Conservation (phyloP, 2,113 vertebrate genomes). For the Dendropsophus ebraccatus region DNA sequence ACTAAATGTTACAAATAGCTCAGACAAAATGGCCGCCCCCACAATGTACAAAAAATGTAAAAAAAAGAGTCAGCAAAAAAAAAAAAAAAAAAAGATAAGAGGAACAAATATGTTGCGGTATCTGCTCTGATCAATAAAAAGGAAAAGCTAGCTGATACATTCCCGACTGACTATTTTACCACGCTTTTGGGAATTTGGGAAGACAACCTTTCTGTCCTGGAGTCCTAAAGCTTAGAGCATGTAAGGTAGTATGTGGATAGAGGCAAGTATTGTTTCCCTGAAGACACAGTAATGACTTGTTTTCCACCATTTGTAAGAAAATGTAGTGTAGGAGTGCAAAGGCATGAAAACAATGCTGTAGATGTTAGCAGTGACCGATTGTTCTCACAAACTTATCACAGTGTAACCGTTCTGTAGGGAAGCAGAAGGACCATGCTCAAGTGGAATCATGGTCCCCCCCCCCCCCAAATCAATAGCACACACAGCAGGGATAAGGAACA, state of each 20-base stretch:
- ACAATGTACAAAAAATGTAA: no score
- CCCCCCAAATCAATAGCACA: no score
- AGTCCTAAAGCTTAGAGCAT: neutral
- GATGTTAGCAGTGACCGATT: slow-evolving; percentile 9
- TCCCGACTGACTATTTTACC: no score
- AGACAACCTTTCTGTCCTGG: neutral
- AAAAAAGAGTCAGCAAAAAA: no score
- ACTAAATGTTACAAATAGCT: no score
- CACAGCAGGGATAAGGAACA: no score
- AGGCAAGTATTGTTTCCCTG: neutral
- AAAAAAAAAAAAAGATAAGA: no score
- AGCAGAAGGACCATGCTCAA: neutral
- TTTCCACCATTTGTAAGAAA: slow-evolving; percentile 37
- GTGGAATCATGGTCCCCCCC: no score
- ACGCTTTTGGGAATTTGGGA: neutral
- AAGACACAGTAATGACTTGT: slow-evolving; percentile 33
- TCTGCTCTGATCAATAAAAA: no score
- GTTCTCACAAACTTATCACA: neutral
- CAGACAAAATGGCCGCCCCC: no score
- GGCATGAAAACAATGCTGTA: slow-evolving; percentile 28
- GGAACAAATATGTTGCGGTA: no score
- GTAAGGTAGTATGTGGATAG: neutral
- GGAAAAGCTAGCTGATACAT: no score
- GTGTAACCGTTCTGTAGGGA: neutral
- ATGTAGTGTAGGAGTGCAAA: slow-evolving; percentile 50